Evolutionary conservation across 2,888 invertebrate species (phyloP), one percentile per base, ranked within the genome.

Genomic region (Mongoloraphidia duomilia): DNA sequence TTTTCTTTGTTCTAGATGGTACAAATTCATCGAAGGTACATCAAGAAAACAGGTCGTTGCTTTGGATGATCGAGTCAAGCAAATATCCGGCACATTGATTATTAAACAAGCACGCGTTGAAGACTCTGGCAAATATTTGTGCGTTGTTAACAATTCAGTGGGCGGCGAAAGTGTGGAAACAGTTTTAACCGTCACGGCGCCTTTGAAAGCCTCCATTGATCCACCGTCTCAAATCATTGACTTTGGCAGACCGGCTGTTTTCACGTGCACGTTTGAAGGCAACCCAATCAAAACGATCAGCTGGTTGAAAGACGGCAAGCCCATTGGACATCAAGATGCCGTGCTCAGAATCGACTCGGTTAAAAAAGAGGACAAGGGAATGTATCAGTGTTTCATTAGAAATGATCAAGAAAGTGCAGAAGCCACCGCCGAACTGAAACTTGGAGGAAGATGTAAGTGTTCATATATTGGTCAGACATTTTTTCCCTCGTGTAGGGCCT

Each of bases 351-450:
- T 95, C 60, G 88, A 88, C 60, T 83, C 89, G 2, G 91, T 95
- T 0, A 84, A 89, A 67, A 88, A 93, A 61, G 90, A 91, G 68
- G 94, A 94, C 67, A 90, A 90, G 63, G 95, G 95, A 61, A 94
- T 94, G 93, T 95, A 94, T 66, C 95, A 95, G 64, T 95, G 95
- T 65, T 91, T 94, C 63, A 87, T 92, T 46, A 76, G 90, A 49
- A 93, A 93, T 63, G 92, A 91, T 60, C 88, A 90, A 63, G 92
- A 93, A 66, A 90, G 89, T 60, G 91, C 92, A 0, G 92, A 94
- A 62, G 90, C 90, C 2, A 89, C 88, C 49, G 91, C 88, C 45
- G 93, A 94, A 73, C 71, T 95, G 48, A 89, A 90, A 71, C 78
- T 95, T 50, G 95, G 94, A 61, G 93, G 94, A 67, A 75, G 90